These are phyloP conservation scores for Napeogenes sylphis DNA, from an alignment of 2,888 invertebrate genomes.

Conservation along the genomic window DNA sequence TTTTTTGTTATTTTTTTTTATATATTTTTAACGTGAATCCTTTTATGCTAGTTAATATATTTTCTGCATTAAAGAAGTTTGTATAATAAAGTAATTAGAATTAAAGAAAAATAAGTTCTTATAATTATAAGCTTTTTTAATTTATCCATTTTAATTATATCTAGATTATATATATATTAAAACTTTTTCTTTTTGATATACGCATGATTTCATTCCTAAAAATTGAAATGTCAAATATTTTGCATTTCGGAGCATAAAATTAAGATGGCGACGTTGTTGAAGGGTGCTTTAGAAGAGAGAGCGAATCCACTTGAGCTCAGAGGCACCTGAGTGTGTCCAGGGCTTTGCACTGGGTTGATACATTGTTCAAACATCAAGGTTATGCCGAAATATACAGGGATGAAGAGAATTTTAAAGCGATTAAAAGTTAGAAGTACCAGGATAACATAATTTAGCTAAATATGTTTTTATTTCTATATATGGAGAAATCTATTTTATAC, in stretches of 20 bases:
- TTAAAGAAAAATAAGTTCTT: no score
- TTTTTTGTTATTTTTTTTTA: no score
- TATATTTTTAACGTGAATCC: no score
- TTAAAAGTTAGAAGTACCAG: background rate
- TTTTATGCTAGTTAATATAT: no score
- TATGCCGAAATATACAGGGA: conserved; percentile 20
- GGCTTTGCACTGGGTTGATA: conserved; percentile 49
- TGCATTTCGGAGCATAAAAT: conserved; percentile 34
- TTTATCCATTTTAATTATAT: no score
- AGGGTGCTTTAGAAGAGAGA: conserved; percentile 47
- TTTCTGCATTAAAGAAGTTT: no score
- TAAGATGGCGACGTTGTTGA: conserved; percentile 48
- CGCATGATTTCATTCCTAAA: conserved; percentile 1
- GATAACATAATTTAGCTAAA: background rate
- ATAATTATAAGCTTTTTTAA: no score
- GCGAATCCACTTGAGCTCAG: conserved; percentile 35
- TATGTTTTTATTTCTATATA: background rate
- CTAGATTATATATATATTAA: background rate
- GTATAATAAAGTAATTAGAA: no score
- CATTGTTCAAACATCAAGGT: conserved; percentile 47
- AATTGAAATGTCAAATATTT: conserved; percentile 12
- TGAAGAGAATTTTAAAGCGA: background rate
- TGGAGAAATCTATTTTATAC: no score
- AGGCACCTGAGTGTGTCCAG: conserved; percentile 56
- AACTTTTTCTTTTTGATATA: background rate